Evolutionary conservation across 2,113 vertebrate species (phyloP).

Genomic region (Buteo buteo): DNA sequence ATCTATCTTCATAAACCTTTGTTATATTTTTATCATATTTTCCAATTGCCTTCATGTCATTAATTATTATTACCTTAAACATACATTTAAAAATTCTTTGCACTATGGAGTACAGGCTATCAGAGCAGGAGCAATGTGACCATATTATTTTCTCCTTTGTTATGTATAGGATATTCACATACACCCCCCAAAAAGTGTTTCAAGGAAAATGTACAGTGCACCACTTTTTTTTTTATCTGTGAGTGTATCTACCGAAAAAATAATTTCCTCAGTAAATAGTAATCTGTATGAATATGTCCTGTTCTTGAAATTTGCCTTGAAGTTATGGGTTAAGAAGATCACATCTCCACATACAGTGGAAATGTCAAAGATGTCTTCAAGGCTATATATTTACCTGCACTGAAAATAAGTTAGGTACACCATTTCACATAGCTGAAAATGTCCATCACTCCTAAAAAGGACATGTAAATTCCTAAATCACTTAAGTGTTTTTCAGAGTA

Average conservation of each 20-base stretch:
- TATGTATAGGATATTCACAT: neutral
- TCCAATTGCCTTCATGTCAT: neutral
- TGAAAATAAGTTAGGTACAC: neutral
- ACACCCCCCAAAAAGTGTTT: neutral
- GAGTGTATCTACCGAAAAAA: neutral
- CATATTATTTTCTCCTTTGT: neutral
- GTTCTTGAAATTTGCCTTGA: neutral
- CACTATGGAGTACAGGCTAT: neutral
- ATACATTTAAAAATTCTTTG: neutral
- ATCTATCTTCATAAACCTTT: neutral
- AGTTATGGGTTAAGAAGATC: neutral
- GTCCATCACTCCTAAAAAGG: neutral
- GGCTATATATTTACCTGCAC: neutral
- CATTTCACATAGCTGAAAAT: neutral
- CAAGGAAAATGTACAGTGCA: neutral
- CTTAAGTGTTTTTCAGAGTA: neutral
- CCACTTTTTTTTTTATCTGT: neutral
- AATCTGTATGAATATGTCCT: neutral
- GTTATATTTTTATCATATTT: neutral
- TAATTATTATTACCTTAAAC: neutral
- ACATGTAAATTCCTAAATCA: neutral
- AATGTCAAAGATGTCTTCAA: neutral
- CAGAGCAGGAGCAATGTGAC: neutral
- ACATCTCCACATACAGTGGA: neutral
- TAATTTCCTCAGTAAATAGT: neutral